Conservation (phyloP, 2,113 vertebrate species). For the Chionodraco myersi region DNA sequence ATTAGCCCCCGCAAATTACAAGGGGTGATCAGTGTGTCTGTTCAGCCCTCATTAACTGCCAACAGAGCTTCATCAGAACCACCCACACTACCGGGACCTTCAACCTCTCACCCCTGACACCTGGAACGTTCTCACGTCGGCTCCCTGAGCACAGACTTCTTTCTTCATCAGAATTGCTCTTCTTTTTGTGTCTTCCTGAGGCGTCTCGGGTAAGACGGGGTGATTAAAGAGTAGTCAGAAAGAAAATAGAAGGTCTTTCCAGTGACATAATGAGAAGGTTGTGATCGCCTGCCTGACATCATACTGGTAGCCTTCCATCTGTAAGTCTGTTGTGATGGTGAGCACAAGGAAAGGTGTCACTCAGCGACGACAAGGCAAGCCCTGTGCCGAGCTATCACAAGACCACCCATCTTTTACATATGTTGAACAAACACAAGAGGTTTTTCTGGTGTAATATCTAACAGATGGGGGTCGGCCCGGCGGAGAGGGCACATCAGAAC, state of each 20-base stretch:
- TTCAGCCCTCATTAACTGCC: constrained; percentile 78
- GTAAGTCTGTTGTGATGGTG: constrained; percentile 9
- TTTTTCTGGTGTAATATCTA: constrained; percentile 82
- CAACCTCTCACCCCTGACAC: constrained; percentile 81
- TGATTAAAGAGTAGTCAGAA: constrained; percentile 46
- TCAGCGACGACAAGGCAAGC: constrained; percentile 65
- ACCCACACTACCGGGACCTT: constrained; percentile 80
- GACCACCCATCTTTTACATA: constrained; percentile 83
- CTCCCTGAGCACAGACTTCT: constrained; percentile 53
- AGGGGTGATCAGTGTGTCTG: constrained; percentile 78
- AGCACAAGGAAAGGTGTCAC: constrained; percentile 50
- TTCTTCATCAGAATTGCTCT: constrained; percentile 40
- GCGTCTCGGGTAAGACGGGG: constrained; percentile 11
- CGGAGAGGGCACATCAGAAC: constrained; percentile 69
- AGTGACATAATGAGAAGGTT: constrained; percentile 9
- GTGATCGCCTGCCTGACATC: constrained; percentile 22
- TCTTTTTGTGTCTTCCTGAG: constrained; percentile 55
- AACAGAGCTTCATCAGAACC: constrained; percentile 78
- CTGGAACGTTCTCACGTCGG: constrained; percentile 63
- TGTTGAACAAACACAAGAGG: constrained; percentile 80
- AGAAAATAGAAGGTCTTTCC: constrained; percentile 41
- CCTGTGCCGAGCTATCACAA: constrained; percentile 69
- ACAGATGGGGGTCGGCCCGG: constrained; percentile 79
- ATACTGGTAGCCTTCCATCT: background rate
- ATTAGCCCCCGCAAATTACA: constrained; percentile 81